A percentile compares a stretch with the other conserved stretches of the same genome.
Evolutionary conservation across 2,888 invertebrate species (phyloP).

Genomic region (Heliconius hortense): DNA sequence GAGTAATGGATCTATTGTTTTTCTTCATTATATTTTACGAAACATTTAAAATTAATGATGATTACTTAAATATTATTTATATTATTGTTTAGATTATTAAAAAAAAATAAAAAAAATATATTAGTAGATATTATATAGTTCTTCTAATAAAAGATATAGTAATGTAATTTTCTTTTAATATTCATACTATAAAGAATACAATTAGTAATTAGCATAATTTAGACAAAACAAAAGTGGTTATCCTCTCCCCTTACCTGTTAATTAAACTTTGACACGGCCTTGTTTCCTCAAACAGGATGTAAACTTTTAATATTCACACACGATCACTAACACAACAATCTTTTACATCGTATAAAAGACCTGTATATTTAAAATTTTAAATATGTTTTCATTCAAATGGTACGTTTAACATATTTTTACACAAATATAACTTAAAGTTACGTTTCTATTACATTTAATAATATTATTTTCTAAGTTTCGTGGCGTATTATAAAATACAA

Average conservation of each 20-base stretch:
- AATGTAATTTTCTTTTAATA: background rate
- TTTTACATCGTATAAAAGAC: background rate
- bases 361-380: conserved; percentile 1
- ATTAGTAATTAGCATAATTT: conserved; percentile 7
- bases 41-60: background rate
- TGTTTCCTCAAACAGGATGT: conserved; percentile 55
- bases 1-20: conserved; percentile 35
- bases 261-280: conserved; percentile 51
- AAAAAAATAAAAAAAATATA: too few relatives aligned
- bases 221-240: conserved; percentile 44
- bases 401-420: conserved; percentile 32
- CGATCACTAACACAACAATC: conserved; percentile 23
- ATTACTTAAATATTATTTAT: background rate
- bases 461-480: conserved; percentile 29
- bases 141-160: background rate
- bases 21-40: conserved; percentile 22
- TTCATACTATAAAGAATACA: background rate
- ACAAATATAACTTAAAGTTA: background rate
- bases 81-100: too few relatives aligned
- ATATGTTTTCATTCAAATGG: background rate
- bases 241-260: conserved; percentile 56
- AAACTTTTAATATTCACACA: conserved; percentile 48
- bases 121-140: too few relatives aligned
- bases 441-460: conserved; percentile 11
- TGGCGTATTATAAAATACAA: conserved; percentile 35